These are phyloP conservation scores for Acyrthosiphon pisum DNA, from an alignment of 1,140 invertebrate genomes.

Conservation along the genomic window DNA sequence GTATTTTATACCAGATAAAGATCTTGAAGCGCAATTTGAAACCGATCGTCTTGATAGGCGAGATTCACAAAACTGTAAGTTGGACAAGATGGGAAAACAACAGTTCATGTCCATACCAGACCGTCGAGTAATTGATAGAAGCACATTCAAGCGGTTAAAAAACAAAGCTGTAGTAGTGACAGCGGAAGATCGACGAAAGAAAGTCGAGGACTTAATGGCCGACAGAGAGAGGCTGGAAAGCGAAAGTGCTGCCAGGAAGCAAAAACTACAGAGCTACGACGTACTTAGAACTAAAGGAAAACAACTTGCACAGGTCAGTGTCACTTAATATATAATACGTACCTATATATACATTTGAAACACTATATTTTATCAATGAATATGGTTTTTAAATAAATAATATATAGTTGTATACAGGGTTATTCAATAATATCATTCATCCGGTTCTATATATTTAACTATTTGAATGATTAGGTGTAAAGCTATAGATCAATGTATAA, in stretches of 20 bases:
- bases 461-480: background rate
- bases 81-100: background rate
- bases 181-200: background rate
- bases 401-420: background rate
- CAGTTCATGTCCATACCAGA: background rate
- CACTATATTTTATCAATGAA: background rate
- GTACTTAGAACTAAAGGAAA: slow-evolving; percentile 55
- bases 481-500: background rate
- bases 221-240: slow-evolving; percentile 56
- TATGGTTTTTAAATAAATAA: background rate
- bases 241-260: slow-evolving; percentile 56
- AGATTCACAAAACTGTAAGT: background rate
- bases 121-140: slow-evolving; percentile 16
- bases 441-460: background rate
- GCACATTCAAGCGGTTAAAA: background rate
- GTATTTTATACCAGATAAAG: background rate
- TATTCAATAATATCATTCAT: background rate
- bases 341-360: background rate
- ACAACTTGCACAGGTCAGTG: slow-evolving; percentile 58
- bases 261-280: slow-evolving; percentile 58
- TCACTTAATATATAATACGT: too few relatives aligned
- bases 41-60: background rate
- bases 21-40: background rate
- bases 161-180: slow-evolving; percentile 35
- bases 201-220: slow-evolving; percentile 38